Evolutionary conservation across 1,140 invertebrate genomes (phyloP), one percentile per base, ranked within the genome.

Genomic region (Radopholus similis): DNA sequence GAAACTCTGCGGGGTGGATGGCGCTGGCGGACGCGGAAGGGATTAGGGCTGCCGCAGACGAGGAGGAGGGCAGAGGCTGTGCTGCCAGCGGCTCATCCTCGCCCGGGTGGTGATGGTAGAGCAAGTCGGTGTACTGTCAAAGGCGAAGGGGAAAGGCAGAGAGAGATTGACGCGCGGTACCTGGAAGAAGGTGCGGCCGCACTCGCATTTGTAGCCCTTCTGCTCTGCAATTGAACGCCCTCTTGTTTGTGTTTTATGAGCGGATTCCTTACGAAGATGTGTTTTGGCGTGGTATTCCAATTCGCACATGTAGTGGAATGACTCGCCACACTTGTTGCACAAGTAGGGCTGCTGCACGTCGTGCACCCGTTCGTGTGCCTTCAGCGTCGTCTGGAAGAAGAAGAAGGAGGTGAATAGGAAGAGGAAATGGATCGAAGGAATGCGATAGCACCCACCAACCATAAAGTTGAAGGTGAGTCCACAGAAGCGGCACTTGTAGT

Each of bases 161-260:
- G 2, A 15, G 18, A 44, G 30, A 35, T 38, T 18, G 2, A 59
- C 21, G 18, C 44, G 28, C 34, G 38, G 37, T 21, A 62, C 59
- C 21, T 62, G 59, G 56, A 57, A 83, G 59, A 81, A 81, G 11
- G 78, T 80, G 26, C 79, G 53, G 40, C 81, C 81, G 56, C 79
- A 81, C 15, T 81, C 81, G 66, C 79, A 81, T 59, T 82, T 82
- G 58, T 82, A 81, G 11, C 79, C 79, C 37, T 82, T 81, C 42
- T 76, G 65, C 35, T 75, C 79, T 83, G 57, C 65, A 80, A 34
- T 42, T 28, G 8, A 30, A 30, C 44, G n/a, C 54, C 60, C 34
- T 51, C 18, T 47, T 49, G 4, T 23, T 26, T 26, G 55, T 8
- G 35, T 23, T 18, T 38, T 69, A 15, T 4, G 40, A 70, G 11